Base-by-base conservation (phyloP, 2,888 invertebrate genomes). In the Dascillus cervinus region DNA sequence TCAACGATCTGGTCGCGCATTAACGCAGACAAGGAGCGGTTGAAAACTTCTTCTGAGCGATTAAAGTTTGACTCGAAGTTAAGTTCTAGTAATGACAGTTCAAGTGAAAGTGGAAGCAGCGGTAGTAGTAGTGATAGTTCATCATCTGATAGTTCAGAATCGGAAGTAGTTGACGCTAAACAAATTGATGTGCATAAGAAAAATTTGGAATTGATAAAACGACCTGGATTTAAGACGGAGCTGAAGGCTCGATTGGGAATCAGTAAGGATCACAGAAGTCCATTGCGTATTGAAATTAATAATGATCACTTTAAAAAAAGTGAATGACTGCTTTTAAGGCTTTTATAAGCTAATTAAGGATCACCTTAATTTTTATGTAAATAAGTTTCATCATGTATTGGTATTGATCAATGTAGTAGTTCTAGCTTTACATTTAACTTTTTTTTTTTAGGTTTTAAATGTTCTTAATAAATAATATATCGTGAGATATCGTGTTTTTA, bases 1-100 rank as follows among this genome's bases (percentile, higher is more conserved):
- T 64, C 65, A 1, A 59, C 62, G 1, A 50, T 65, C 23, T 62
- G 60, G 60, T 60, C 62, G 3, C 50, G 56, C 11, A 41, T 36
- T 17, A 34, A 38, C 11, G 39, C 36, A 4, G 46, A 45, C 12
- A 38, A 46, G 14, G 43, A 43, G 9, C 29, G 50, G 14, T 15
- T 44, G 5, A 44, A 47, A 34, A 42, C 47, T 4, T 43, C 46
- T 3, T 44, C 46, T 2, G 46, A 45, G 23, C 32, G 48, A 14
- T 34, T 41, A n/a, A 17, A 17, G 17, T 17, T 17, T 17, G 34
- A 34, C 10, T 41, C 44, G 12, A 37, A 37, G 3, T 43, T 42
- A 13, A 37, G 34, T 9, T 38, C 39, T 3, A 39, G 37, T 8
- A 44, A 39, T 20, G 41, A 34, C 12, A 39, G 33, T 13, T 34